Percentiles rank a stretch among this genome's conserved stretches.
Evolutionary conservation across 2,888 invertebrate genomes (phyloP).

Genomic region (Acleris literana): DNA sequence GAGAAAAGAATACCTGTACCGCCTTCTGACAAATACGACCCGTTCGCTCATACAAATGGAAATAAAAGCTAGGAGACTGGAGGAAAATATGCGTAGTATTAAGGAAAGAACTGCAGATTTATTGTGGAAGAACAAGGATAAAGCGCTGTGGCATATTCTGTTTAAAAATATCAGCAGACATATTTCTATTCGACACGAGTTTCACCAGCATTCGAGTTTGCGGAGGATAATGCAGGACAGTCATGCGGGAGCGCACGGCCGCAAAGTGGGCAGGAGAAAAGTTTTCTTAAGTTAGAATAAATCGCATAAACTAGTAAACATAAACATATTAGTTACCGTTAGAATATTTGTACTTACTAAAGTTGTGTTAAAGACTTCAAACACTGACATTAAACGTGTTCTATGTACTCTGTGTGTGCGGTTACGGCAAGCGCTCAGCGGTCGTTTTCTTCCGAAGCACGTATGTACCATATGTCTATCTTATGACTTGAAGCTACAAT

Average conservation of each 20-base stretch:
- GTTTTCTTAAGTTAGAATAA: conserved; percentile 49
- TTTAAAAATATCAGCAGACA: conserved; percentile 82
- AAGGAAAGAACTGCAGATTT: conserved; percentile 82
- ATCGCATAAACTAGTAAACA: conserved; percentile 14
- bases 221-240: conserved; percentile 75
- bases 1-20: conserved; percentile 81
- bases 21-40: conserved; percentile 81
- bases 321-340: conserved; percentile 10
- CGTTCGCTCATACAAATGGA: conserved; percentile 84
- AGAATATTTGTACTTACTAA: conserved; percentile 11
- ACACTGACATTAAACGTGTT: conserved; percentile 61
- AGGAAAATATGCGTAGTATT: conserved; percentile 84
- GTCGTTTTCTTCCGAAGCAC: conserved; percentile 53
- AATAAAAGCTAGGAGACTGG: conserved; percentile 82
- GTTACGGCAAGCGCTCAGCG: conserved; percentile 26
- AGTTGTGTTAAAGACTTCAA: conserved; percentile 16
- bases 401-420: conserved; percentile 44
- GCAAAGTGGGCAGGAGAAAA: conserved; percentile 58
- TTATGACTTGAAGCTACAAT: conserved; percentile 58
- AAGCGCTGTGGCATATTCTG: conserved; percentile 80
- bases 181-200: conserved; percentile 78
- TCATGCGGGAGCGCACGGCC: conserved; percentile 57
- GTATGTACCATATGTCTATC: conserved; percentile 66
- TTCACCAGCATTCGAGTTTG: conserved; percentile 77
- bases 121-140: conserved; percentile 83